phyloP scores from a whole-genome alignment of 2,888 invertebrate species.

The Acrobeloides nanus region DNA sequence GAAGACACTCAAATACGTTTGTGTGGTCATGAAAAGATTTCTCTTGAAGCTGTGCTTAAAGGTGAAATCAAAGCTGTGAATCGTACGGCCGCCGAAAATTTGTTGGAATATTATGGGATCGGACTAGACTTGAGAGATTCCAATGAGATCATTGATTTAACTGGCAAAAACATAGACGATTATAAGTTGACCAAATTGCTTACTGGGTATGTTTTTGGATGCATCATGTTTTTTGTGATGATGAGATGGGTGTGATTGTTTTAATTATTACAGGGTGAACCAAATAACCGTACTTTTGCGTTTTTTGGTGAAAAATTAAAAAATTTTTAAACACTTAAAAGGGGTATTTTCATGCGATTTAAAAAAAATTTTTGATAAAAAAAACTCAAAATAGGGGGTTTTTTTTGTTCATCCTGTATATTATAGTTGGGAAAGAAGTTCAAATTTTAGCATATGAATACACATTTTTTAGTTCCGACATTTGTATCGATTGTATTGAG shows the following conservation, averaged over 20 bases:
- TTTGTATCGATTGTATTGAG: slow-evolving; percentile 37
- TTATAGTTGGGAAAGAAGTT: neutral
- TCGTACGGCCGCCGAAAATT: slow-evolving; percentile 23
- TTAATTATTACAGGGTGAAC: too few species aligned
- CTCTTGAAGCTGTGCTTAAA: slow-evolving; percentile 30
- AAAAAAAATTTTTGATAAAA: too few species aligned
- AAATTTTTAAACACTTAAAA: too few species aligned
- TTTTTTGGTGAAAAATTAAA: too few species aligned
- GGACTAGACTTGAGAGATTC: neutral
- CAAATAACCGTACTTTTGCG: too few species aligned
- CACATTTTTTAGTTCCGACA: slow-evolving; percentile 29
- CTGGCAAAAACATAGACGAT: neutral
- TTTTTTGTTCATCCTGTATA: slow-evolving; percentile 5
- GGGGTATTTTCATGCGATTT: too few species aligned
- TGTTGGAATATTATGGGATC: slow-evolving; percentile 31
- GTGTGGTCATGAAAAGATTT: slow-evolving; percentile 40
- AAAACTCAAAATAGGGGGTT: too few species aligned
- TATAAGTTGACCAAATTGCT: slow-evolving; percentile 4
- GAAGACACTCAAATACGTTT: slow-evolving; percentile 16
- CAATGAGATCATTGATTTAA: slow-evolving; percentile 12
- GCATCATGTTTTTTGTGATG: too few species aligned
- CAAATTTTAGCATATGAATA: neutral
- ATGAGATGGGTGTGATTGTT: too few species aligned
- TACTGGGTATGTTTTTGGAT: slow-evolving; percentile 19
- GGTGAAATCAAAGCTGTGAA: slow-evolving; percentile 46